Conservation (phyloP, 35 echinoderm and acorn worm species). For the Ophiothrix spiculata region DNA sequence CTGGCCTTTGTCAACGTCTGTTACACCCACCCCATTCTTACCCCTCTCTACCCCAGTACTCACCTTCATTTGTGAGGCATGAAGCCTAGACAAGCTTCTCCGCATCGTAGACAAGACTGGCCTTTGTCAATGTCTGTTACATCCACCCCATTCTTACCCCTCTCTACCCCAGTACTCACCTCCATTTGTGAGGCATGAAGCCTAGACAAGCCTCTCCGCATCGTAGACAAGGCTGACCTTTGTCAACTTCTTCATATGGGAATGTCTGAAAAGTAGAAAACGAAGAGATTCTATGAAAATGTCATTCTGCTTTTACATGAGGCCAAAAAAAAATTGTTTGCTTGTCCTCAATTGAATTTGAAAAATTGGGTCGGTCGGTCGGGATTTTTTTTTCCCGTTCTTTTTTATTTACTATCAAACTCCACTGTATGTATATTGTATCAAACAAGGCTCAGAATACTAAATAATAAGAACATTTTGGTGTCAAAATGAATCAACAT, state of each 20-base stretch:
- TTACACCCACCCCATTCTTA: not conserved
- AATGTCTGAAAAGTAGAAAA: constrained; percentile 55
- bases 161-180: constrained; percentile 57
- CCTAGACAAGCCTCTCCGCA: constrained; percentile 93
- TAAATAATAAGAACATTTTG: too few species aligned
- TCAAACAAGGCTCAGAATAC: too few species aligned
- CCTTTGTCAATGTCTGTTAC: constrained; percentile 93
- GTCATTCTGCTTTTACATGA: too few species aligned
- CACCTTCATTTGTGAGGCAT: constrained; percentile 96
- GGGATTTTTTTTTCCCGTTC: too few species aligned
- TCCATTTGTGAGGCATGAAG: constrained; percentile 95
- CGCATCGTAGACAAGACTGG: constrained; percentile 85
- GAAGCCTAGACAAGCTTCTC: constrained; percentile 91
- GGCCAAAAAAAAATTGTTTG: too few species aligned
- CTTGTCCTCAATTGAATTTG: too few species aligned
- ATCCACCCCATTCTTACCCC: not conserved
- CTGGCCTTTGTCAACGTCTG: too few species aligned
- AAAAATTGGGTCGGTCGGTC: too few species aligned
- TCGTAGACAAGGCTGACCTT: constrained; percentile 82
- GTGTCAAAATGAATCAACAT: too few species aligned
- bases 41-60: constrained; percentile 16
- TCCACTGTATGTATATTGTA: too few species aligned
- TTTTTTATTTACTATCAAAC: too few species aligned
- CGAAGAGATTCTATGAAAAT: too few species aligned
- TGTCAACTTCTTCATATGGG: constrained; percentile 85